Evolutionary conservation across 1,140 invertebrate genomes (phyloP), one percentile per base, ranked within the genome.

Genomic region (Drosophila jambulina): DNA sequence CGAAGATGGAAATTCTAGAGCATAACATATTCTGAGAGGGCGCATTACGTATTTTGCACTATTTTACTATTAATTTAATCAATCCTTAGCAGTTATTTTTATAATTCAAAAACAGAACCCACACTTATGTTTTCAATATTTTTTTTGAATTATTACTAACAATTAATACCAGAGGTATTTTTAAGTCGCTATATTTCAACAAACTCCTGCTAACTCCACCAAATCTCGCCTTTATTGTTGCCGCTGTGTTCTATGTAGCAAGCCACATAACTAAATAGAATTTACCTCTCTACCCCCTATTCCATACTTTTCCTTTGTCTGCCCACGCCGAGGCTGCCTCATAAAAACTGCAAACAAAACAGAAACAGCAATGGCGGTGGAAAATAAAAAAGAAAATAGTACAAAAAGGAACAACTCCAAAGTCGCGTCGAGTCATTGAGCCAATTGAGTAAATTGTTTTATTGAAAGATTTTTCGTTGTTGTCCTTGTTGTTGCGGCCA

Each of bases 401-500:
- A 45, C 23, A 46, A 60, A 63, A 45, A 67, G 40, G 36, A 45
- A 51, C 36, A 67, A 60, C 67, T 46, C 40, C 60, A 76, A 76
- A 80, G 80, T 88, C 80, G 68, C 76, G 84, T 70, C 83, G 83
- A 87, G 83, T 87, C 83, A 87, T 87, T 87, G 83, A 87, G 83
- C 83, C 83, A 87, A 87, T 87, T 87, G 83, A 88, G 84, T 87
- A 87, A 87, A 87, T 87, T 87, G 83, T 87, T 87, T 87, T 87
- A 87, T 87, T 87, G 83, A 87, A 87, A 87, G 83, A 87, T 88
- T 87, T 87, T 87, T 78, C 75, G 54, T 68, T 53, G 63, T 79
- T 67, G 82, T 80, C 75, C 64, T 80, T 84, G 77, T 80, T 51
- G 67, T 63, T 78, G 76, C 63, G 57, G 65, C 53, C 59, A 13